These are phyloP conservation scores for Lethenteron camtschaticum DNA, from an alignment of 2,113 vertebrate genomes.

Conservation along the genomic window DNA sequence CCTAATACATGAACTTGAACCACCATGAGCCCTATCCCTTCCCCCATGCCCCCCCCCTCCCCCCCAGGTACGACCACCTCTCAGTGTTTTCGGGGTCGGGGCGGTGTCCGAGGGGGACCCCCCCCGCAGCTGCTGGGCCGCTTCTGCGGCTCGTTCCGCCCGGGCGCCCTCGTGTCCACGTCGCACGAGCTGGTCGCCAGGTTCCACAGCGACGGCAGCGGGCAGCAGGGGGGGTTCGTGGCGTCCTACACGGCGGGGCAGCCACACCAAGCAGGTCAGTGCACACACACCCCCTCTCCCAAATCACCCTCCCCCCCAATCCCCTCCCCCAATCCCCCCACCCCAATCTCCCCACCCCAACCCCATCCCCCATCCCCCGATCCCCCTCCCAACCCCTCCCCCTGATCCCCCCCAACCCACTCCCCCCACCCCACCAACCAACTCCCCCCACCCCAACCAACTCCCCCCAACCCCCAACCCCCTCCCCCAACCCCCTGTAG, in stretches of 20 bases:
- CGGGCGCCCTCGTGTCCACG: constrained; percentile 46
- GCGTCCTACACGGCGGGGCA: constrained; percentile 42
- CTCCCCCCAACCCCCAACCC: constrained; percentile 15
- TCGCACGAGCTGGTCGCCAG: constrained; percentile 51
- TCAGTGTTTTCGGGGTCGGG: background rate
- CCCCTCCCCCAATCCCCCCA: constrained; percentile 10
- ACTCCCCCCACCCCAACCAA: constrained; percentile 13
- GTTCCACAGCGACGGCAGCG: constrained; percentile 42
- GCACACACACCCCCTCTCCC: constrained; percentile 12
- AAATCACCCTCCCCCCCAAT: constrained; percentile 13
- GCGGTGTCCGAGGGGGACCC: background rate
- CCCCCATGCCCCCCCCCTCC: background rate
- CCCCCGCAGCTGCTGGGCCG: constrained; percentile 38
- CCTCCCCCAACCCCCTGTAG: constrained; percentile 10
- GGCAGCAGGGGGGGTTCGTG: constrained; percentile 43
- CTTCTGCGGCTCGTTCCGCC: constrained; percentile 63
- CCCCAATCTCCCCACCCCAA: background rate
- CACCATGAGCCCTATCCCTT: too few relatives aligned
- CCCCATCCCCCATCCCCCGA: background rate
- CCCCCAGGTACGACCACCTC: background rate
- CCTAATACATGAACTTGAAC: too few relatives aligned
- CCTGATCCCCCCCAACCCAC: constrained; percentile 2
- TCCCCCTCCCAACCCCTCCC: constrained; percentile 2
- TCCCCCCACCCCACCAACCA: background rate
- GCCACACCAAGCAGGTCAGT: constrained; percentile 39